phyloP scores from a whole-genome alignment of 2,888 invertebrate species.

The Linhomoeus sp. region DNA sequence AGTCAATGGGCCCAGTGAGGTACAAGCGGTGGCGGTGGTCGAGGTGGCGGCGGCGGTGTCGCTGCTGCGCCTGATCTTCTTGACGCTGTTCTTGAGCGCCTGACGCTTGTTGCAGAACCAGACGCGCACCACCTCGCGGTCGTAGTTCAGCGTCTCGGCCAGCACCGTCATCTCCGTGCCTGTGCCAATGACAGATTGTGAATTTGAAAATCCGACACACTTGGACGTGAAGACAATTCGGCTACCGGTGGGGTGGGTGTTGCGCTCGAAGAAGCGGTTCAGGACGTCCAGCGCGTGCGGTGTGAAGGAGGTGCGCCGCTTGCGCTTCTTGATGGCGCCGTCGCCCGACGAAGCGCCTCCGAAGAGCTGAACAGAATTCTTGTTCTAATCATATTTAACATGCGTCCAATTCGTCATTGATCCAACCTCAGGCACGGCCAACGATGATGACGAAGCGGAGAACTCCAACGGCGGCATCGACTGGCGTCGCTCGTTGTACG shows the following conservation, averaged over 20 bases:
- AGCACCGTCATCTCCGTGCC: slow-evolving; percentile 89
- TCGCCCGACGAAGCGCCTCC: no score
- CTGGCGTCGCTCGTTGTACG: no score
- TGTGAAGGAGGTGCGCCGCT: slow-evolving; percentile 85
- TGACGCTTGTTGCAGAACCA: slow-evolving; percentile 99
- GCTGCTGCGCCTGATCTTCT: slow-evolving; percentile 12
- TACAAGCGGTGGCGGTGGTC: no score
- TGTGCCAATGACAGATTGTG: slow-evolving; percentile 32
- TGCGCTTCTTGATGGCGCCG: slow-evolving; percentile 72
- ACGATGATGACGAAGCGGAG: no score
- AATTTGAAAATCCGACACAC: not conserved
- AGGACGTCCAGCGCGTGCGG: slow-evolving; percentile 82
- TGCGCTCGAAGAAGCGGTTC: slow-evolving; percentile 83
- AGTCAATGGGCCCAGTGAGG: no score
- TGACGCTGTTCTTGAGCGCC: slow-evolving; percentile 85
- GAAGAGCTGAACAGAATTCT: no score
- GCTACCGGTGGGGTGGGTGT: slow-evolving; percentile 88
- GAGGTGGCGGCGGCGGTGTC: no score
- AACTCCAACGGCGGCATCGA: no score
- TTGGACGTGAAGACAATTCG: not conserved
- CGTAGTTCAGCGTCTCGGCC: slow-evolving; percentile 84
- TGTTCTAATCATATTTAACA: no score
- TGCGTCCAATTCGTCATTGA: not conserved
- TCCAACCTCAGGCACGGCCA: not conserved
- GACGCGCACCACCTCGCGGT: slow-evolving; percentile 88